A percentile compares a stretch with the other conserved stretches of the same genome.
Conservation (phyloP, 2,888 invertebrate genomes). For the Cenopis cana region DNA sequence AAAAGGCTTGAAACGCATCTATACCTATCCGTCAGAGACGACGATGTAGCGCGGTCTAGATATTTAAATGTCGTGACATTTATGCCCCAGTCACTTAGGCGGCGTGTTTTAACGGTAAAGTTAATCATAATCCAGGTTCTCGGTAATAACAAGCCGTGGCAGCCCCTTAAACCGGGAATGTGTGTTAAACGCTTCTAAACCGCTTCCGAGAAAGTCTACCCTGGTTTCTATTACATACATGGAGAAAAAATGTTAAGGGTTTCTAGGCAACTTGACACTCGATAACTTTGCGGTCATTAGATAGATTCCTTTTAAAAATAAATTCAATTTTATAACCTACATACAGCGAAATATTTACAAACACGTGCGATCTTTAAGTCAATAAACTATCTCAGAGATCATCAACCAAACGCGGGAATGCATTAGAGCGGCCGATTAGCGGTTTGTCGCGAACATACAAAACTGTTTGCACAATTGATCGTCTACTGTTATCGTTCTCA, state of each 20-base stretch:
- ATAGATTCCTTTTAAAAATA: neutral
- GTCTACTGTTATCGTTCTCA: conserved; percentile 53
- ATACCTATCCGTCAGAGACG: conserved; percentile 54
- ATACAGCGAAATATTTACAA: neutral
- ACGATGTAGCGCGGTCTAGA: conserved; percentile 57
- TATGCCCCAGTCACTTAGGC: conserved; percentile 53
- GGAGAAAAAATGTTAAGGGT: conserved; percentile 38
- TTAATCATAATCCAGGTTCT: conserved; percentile 59
- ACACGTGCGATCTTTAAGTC: conserved; percentile 9
- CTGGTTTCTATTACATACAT: conserved; percentile 43
- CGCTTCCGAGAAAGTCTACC: conserved; percentile 61
- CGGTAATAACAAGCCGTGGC: conserved; percentile 53
- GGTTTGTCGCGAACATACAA: conserved; percentile 52
- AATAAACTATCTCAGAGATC: conserved; percentile 42
- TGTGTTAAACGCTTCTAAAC: conserved; percentile 66
- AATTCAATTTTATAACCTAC: conserved; percentile 8
- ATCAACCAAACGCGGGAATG: conserved; percentile 45
- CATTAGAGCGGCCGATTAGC: conserved; percentile 52
- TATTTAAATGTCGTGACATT: conserved; percentile 57
- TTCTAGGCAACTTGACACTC: conserved; percentile 29
- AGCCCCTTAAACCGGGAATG: conserved; percentile 65
- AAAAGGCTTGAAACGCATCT: conserved; percentile 58
- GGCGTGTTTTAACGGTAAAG: conserved; percentile 59
- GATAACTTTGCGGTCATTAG: conserved; percentile 2
- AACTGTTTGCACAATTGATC: conserved; percentile 53